phyloP scores from a whole-genome alignment of 2,888 invertebrate species.

The Hanleya hanleyi region DNA sequence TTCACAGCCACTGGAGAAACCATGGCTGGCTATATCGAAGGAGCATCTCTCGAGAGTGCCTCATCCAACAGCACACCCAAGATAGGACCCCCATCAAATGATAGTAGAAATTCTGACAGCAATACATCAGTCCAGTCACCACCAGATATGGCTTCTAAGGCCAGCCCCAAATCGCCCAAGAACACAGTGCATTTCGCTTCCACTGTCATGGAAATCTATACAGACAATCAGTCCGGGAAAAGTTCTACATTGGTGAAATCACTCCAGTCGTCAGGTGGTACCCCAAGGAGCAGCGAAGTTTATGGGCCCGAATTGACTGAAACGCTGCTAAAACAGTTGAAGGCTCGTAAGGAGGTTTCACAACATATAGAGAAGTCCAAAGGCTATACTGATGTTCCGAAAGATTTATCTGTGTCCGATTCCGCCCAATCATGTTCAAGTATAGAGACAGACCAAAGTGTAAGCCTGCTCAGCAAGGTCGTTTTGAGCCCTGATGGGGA shows the following conservation, averaged over 20 bases:
- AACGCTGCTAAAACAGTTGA: neutral
- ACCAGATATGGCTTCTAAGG: too few relatives aligned
- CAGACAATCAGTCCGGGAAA: neutral
- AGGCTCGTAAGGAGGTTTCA: neutral
- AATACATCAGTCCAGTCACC: conserved; percentile 25
- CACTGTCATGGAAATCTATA: conserved; percentile 54
- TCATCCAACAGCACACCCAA: neutral
- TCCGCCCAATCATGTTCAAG: neutral
- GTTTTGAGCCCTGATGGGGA: conserved; percentile 52
- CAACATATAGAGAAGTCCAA: too few relatives aligned
- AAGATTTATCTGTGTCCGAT: too few relatives aligned
- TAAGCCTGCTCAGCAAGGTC: conserved; percentile 49
- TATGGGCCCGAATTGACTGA: neutral
- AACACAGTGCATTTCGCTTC: conserved; percentile 63
- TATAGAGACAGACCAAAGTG: neutral
- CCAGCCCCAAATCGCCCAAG: conserved; percentile 59
- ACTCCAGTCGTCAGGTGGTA: neutral
- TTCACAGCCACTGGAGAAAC: too few relatives aligned
- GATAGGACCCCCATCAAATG: neutral
- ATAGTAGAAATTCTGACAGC: neutral
- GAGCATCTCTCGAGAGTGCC: neutral
- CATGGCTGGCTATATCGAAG: neutral
- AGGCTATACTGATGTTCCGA: too few relatives aligned
- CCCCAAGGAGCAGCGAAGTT: neutral
- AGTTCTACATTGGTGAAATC: conserved; percentile 3